A percentile compares a stretch with the other conserved stretches of the same genome.
Conservation (phyloP, 2,888 invertebrate species). For the Ditula angustiorana region DNA sequence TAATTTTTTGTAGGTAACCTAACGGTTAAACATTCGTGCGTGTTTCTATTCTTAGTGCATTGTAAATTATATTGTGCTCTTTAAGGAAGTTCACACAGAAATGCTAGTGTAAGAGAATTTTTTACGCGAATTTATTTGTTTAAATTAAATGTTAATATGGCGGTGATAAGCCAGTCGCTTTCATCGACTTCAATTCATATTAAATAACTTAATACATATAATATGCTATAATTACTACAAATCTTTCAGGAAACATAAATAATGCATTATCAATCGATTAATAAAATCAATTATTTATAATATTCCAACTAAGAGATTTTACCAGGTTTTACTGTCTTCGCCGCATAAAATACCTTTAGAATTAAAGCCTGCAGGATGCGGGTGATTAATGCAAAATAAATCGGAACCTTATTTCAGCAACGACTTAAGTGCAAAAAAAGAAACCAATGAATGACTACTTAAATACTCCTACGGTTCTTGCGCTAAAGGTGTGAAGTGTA, state of each 20-base stretch:
- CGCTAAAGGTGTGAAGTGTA: background rate
- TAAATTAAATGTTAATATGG: too few relatives aligned
- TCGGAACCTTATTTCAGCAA: conserved; percentile 45
- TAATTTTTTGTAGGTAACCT: too few relatives aligned
- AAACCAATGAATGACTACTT: background rate
- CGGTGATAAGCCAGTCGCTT: too few relatives aligned
- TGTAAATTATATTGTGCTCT: too few relatives aligned
- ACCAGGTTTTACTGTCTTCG: conserved; percentile 13
- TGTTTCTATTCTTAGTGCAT: too few relatives aligned
- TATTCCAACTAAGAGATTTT: conserved; percentile 1
- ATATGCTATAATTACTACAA: too few relatives aligned
- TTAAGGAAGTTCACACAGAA: too few relatives aligned
- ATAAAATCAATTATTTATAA: background rate
- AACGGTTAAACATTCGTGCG: too few relatives aligned
- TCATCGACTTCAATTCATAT: too few relatives aligned
- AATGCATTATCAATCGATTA: background rate
- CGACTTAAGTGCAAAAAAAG: background rate
- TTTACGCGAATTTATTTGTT: too few relatives aligned
- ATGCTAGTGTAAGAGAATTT: too few relatives aligned
- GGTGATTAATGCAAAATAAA: conserved; percentile 61
- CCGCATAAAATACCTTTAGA: conserved; percentile 25
- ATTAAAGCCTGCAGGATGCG: conserved; percentile 52
- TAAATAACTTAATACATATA: too few relatives aligned
- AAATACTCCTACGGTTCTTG: background rate
- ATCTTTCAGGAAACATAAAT: background rate